phyloP scores from a whole-genome alignment of 2,113 vertebrate genomes.

The Spea bombifrons region DNA sequence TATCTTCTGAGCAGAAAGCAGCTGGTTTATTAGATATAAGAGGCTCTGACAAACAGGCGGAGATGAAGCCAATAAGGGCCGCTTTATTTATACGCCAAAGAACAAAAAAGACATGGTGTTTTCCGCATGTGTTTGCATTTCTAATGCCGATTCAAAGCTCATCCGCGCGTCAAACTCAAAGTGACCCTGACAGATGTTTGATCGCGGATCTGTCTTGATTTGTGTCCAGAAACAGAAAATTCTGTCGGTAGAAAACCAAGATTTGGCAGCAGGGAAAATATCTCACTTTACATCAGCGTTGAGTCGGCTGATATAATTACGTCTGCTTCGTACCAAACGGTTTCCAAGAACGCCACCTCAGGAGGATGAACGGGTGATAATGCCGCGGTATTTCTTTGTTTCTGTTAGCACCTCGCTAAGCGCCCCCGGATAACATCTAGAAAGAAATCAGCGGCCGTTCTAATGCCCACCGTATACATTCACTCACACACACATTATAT shows the following conservation, averaged over 20 bases:
- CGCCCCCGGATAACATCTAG: neutral
- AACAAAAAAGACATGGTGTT: neutral
- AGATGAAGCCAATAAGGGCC: conserved; percentile 5
- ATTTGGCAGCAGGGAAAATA: conserved; percentile 27
- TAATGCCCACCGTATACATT: too few species aligned
- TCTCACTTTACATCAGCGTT: conserved; percentile 45
- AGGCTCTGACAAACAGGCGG: conserved; percentile 5
- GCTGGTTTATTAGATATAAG: conserved; percentile 12
- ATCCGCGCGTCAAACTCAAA: conserved; percentile 49
- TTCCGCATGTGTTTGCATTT: conserved; percentile 55
- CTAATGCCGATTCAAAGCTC: conserved; percentile 49
- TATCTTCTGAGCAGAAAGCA: conserved; percentile 1
- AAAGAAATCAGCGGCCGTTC: neutral
- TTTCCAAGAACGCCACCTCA: conserved; percentile 44
- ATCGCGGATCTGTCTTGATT: conserved; percentile 59
- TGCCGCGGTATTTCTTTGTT: neutral
- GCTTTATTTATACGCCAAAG: conserved; percentile 20
- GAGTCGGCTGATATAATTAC: conserved; percentile 45
- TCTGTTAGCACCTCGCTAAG: neutral
- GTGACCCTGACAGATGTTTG: conserved; percentile 55
- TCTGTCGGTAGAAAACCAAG: conserved; percentile 44
- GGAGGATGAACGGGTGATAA: conserved; percentile 39
- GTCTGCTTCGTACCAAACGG: conserved; percentile 40
- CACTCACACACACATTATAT: too few species aligned
- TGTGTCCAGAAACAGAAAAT: conserved; percentile 51